Base-by-base conservation (phyloP, 2,888 invertebrate genomes). In the Anoncus sp. region DNA sequence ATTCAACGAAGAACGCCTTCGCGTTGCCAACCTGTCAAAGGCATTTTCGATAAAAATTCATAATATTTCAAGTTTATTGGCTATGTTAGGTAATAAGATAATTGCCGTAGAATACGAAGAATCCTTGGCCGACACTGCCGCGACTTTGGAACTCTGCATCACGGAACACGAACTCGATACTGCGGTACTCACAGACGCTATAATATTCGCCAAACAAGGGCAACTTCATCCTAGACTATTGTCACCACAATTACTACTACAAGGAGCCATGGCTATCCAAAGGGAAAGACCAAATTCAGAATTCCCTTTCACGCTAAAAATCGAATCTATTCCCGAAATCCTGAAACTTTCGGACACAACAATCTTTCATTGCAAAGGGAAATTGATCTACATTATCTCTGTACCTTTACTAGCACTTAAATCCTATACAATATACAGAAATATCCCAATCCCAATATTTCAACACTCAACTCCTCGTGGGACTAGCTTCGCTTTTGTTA, bases 91-190 rank as follows among this genome's bases (percentile, higher is more conserved):
- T n/a, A n/a, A n/a, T n/a, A n/a, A n/a, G n/a, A n/a, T n/a, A n/a
- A n/a, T n/a, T n/a, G 18, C 22, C 12, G 3, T 53, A 40, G 5
- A 18, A 40, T 18, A 9, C 7, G 12, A 40, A 10, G 65, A 65
- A 51, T 5, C 4, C 1, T 9, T 65, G n/a, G 20, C 14, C 16
- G 65, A 53, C 16, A 40, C 14, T 12, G 40, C 38, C 24, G 51
- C 51, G 22, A 38, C 65, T n/a, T 51, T 51, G 10, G 51, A 20
- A 4, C 40, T n/a, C 24, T 16, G 38, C n/a, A 24, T 55, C 27
- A 4, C 55, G 1, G 66, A 67, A 24, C n/a, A 43, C 14, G 27
- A 43, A 43, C 43, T 67, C 1, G 66, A 67, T n/a, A 43, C 66
- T 6, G 55, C 27, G 2, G 22, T 53, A 9, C 18, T 67, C 18